phyloP scores from a whole-genome alignment of 1,140 invertebrate species.

The Scaptomyza hsui region DNA sequence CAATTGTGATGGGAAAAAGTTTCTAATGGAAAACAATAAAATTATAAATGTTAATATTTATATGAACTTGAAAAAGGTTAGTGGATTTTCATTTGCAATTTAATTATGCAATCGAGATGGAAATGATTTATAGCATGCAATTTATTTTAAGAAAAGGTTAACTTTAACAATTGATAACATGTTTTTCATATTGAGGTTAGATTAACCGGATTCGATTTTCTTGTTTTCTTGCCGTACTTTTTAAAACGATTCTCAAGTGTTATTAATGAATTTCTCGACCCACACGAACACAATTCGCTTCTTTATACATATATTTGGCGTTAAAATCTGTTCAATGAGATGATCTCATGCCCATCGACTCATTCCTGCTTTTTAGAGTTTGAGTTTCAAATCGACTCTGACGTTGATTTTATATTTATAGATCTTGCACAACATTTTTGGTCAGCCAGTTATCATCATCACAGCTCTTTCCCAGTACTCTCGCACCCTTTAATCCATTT shows the following conservation, averaged over 20 bases:
- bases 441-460: conserved; percentile 12
- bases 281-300: conserved; percentile 6
- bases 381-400: conserved; percentile 12
- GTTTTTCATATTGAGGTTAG: too few species aligned
- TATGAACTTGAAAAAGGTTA: neutral
- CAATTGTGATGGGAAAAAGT: conserved; percentile 32
- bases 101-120: neutral
- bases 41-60: neutral
- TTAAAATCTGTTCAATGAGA: conserved; percentile 6
- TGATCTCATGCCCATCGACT: conserved; percentile 57
- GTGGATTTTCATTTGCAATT: neutral
- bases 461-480: neutral
- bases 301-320: neutral
- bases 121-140: neutral
- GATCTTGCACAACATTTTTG: conserved; percentile 20
- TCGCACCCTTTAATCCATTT: neutral
- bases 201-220: neutral
- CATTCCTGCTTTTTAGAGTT: conserved; percentile 34
- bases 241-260: neutral
- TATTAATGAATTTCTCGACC: conserved; percentile 5
- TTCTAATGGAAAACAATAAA: conserved; percentile 26
- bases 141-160: too few species aligned
- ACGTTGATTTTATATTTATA: conserved; percentile 48
- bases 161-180: too few species aligned
- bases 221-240: too few species aligned